These are phyloP conservation scores for Lithophane semibrunnea DNA, from an alignment of 2,888 invertebrate genomes.

Conservation along the genomic window DNA sequence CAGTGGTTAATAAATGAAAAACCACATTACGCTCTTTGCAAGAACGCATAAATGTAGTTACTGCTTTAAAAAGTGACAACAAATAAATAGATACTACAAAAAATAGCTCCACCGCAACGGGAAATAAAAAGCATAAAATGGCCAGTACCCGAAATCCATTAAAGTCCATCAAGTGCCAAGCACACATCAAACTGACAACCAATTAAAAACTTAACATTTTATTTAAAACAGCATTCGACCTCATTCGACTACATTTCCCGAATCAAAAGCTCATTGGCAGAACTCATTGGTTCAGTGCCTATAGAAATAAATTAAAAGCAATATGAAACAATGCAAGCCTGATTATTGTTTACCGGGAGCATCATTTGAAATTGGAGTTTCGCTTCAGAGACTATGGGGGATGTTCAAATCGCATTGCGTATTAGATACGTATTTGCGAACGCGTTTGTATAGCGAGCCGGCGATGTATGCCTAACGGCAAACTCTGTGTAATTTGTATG, in stretches of 20 bases:
- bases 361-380: conserved; percentile 54
- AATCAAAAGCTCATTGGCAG: conserved; percentile 46
- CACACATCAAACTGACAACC: conserved; percentile 36
- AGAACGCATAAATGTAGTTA: not conserved
- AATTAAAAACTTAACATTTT: conserved; percentile 56
- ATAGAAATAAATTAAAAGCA: conserved; percentile 48
- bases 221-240: conserved; percentile 44
- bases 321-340: conserved; percentile 44
- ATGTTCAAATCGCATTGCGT: conserved; percentile 37
- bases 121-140: conserved; percentile 40
- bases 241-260: conserved; percentile 42
- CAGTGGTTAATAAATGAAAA: too few species aligned
- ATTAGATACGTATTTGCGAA: conserved; percentile 34
- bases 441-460: conserved; percentile 10
- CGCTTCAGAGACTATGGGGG: conserved; percentile 18
- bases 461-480: conserved; percentile 44
- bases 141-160: conserved; percentile 18
- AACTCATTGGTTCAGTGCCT: conserved; percentile 30
- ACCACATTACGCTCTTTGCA: not conserved
- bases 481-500: conserved; percentile 47
- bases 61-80: not conserved
- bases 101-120: not conserved
- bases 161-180: conserved; percentile 24
- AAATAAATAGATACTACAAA: conserved; percentile 12
- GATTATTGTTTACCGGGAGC: conserved; percentile 57